Evolutionary conservation across 2,888 invertebrate species (phyloP), one percentile per base, ranked within the genome.

Genomic region (Neuroscelio doddi): DNA sequence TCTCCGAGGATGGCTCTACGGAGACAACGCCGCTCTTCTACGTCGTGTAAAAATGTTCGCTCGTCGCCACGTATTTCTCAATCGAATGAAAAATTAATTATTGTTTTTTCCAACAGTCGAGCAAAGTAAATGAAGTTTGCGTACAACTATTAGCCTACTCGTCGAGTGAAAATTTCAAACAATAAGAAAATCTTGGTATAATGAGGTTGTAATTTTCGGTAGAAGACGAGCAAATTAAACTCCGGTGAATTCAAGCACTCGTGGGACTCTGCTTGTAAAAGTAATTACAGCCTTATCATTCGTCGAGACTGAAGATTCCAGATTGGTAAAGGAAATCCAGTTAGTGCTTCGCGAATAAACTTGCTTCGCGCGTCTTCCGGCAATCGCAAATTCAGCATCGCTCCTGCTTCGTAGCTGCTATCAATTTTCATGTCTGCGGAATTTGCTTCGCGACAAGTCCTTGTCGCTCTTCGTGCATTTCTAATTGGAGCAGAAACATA

Each of bases 211-310:
- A 62, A 66, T 16, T 38, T 16, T 10, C 30, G 3, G 17, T 55
- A 53, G 9, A 47, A 58, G 64, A 62, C 59, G 55, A 64, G 63
- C 51, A 50, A 42, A 57, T 66, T 57, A 49, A 46, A 42, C 58
- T 46, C 38, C 46, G 46, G 49, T 58, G 66, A 62, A 66, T 55
- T 62, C 44, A 62, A 62, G 53, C 55, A 46, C 66, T 62, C 66
- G 62, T 24, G 71, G 66, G 71, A 69, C 68, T n/a, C n/a, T 68
- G 68, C 72, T 77, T 74, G 75, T 76, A 75, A 77, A 77, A 75
- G 76, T 76, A 77, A 77, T 77, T 75, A 73, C 72, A 69, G 61
- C 70, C 72, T 75, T 76, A 77, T 75, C 77, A 72, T 65, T 61
- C 58, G 64, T 52, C 67, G 66, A 58, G 51, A 27, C 50, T 61